Evolutionary conservation across 2,888 invertebrate species (phyloP).

Genomic region (Drosophila pullipes): DNA sequence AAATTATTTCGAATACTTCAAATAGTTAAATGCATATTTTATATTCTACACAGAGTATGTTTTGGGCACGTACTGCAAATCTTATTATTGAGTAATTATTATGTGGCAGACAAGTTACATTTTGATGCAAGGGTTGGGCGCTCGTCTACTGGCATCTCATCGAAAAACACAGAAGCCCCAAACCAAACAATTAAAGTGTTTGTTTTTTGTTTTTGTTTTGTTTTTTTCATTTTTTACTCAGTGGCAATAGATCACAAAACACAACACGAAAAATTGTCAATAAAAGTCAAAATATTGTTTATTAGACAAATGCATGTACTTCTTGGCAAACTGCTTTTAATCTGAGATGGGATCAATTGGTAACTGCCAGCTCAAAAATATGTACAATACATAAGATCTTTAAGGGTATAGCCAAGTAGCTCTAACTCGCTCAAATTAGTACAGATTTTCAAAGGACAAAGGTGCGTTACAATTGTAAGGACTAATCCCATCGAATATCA

Average conservation of each 20-base stretch:
- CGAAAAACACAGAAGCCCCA: not conserved
- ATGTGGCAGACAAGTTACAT: conserved; percentile 43
- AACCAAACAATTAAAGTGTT: not conserved
- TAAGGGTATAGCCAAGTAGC: not conserved
- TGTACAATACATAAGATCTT: not conserved
- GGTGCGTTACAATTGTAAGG: not conserved
- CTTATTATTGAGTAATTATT: conserved; percentile 38
- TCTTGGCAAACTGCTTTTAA: conserved; percentile 34
- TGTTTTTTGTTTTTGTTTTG: not conserved
- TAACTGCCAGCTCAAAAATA: not conserved
- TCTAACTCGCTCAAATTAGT: not conserved
- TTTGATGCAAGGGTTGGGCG: conserved; percentile 24
- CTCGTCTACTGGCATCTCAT: conserved; percentile 12
- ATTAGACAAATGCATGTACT: conserved; percentile 68
- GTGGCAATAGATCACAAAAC: conserved; percentile 38
- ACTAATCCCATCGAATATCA: not conserved
- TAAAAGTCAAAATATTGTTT: conserved; percentile 76
- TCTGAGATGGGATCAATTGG: conserved; percentile 1
- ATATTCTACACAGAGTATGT: conserved; percentile 13
- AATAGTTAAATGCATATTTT: conserved; percentile 46
- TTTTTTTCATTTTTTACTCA: not conserved
- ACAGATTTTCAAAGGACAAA: not conserved
- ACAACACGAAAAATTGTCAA: conserved; percentile 55
- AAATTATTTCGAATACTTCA: conserved; percentile 33
- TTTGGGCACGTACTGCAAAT: conserved; percentile 6